phyloP scores from a whole-genome alignment of 2,888 invertebrate genomes.

The Pheosia tremula region DNA sequence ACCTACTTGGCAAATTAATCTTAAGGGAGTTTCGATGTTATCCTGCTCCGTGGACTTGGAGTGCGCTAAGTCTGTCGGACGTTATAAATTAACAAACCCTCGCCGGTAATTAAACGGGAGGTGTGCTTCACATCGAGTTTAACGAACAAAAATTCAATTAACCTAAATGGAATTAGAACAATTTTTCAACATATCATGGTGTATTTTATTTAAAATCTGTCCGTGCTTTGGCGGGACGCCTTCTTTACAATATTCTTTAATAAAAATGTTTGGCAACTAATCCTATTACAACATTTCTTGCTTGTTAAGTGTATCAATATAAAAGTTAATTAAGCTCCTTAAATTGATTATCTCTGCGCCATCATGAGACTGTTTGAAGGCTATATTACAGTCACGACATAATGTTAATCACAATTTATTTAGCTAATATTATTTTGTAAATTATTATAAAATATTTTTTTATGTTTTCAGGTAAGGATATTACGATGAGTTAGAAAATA shows the following conservation, averaged over 20 bases:
- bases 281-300: constrained; percentile 44
- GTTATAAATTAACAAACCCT: constrained; percentile 82
- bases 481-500: constrained; percentile 13
- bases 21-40: constrained; percentile 82
- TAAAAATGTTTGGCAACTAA: constrained; percentile 47
- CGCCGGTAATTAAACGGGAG: constrained; percentile 76
- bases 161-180: constrained; percentile 70
- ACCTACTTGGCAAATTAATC: constrained; percentile 80
- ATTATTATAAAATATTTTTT: constrained; percentile 13
- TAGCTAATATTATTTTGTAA: neutral
- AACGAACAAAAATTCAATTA: constrained; percentile 80
- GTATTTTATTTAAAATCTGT: constrained; percentile 64
- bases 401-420: constrained; percentile 14
- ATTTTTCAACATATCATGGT: constrained; percentile 63
- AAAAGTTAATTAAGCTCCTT: constrained; percentile 38
- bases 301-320: constrained; percentile 29
- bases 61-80: constrained; percentile 71
- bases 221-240: constrained; percentile 41
- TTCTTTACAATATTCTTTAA: constrained; percentile 36
- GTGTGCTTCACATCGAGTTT: constrained; percentile 75
- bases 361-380: neutral
- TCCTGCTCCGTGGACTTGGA: constrained; percentile 68
- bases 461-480: constrained; percentile 51
- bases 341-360: constrained; percentile 1
- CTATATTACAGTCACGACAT: neutral